Base-by-base conservation (phyloP, 1,140 invertebrate genomes). In the Pentalonia nigronervosa region DNA sequence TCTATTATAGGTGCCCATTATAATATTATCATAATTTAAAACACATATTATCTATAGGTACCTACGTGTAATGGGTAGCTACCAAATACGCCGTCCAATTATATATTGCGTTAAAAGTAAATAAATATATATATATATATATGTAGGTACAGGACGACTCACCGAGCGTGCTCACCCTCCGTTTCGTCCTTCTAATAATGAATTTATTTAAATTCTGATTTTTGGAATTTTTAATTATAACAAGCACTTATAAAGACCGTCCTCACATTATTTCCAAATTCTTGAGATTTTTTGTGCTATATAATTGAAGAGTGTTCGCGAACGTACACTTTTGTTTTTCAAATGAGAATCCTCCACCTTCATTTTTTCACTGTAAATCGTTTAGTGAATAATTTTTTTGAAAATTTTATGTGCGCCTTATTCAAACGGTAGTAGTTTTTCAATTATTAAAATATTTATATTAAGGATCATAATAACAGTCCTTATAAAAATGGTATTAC, bases 11-110 rank as follows among this genome's bases (percentile, higher is more conserved):
- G 60, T 67, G 7, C 60, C 60, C n/a, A 67, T 67, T n/a, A 67
- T 67, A n/a, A 67, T 76, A 76, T 76, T 76, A 76, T 76, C 60
- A 76, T 76, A n/a, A 76, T 76, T 76, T 76, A 76, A 7, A 76
- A 76, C 60, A n/a, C 30, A 76, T 17, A 76, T n/a, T 67, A 67
- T 67, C n/a, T n/a, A 67, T 67, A 41, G 41, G 41, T 41, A 41
- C 41, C 41, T 4, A 41, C 41, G 41, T 41, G 41, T 41, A 67
- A 76, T 76, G n/a, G n/a, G 60, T 14, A 76, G 60, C 60, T 76
- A 76, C 60, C n/a, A 76, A 76, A 76, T 20, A 76, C 60, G n/a
- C 60, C 14, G 17, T 76, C n/a, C 60, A n/a, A 76, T 76, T 76
- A 76, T 41, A 41, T 41, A 41, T 14, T n/a, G 30, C 14, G 60